These are phyloP conservation scores for Bugulina stolonifera DNA, from an alignment of 2,888 invertebrate species.

Conservation along the genomic window DNA sequence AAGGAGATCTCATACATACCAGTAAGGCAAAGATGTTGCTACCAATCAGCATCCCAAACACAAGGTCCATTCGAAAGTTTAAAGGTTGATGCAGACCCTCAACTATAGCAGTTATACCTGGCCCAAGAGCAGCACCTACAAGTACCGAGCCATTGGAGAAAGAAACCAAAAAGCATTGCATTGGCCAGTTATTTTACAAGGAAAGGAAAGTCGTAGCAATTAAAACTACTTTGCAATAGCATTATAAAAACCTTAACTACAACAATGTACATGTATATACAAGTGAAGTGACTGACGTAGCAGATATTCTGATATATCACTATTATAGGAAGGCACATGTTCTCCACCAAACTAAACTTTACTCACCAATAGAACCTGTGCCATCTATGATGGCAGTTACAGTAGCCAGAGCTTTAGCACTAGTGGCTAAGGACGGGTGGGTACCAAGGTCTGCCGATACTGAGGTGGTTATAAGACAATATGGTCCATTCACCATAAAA, in stretches of 20 bases:
- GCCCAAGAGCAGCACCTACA: slow-evolving; percentile 84
- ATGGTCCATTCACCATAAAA: slow-evolving; percentile 86
- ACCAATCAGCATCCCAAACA: slow-evolving; percentile 82
- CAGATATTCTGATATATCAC: too few species aligned
- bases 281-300: too few species aligned
- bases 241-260: too few species aligned
- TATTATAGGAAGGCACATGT: too few species aligned
- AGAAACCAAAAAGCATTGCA: too few species aligned
- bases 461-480: slow-evolving; percentile 90
- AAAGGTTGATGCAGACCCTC: slow-evolving; percentile 57
- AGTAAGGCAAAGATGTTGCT: slow-evolving; percentile 71
- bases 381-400: slow-evolving; percentile 98
- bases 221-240: neutral
- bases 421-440: slow-evolving; percentile 75
- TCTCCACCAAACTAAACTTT: too few species aligned
- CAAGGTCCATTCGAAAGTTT: slow-evolving; percentile 70
- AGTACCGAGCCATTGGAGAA: too few species aligned
- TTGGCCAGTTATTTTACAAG: too few species aligned
- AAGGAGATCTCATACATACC: slow-evolving; percentile 41
- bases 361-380: slow-evolving; percentile 74
- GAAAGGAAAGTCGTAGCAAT: too few species aligned
- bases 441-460: slow-evolving; percentile 88
- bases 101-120: slow-evolving; percentile 73
- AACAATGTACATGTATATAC: too few species aligned
- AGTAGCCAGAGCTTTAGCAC: slow-evolving; percentile 83